Percentiles rank a stretch among this genome's conserved stretches.
Evolutionary conservation across 2,113 vertebrate species (phyloP).

Genomic region (Halichoerus grypus): DNA sequence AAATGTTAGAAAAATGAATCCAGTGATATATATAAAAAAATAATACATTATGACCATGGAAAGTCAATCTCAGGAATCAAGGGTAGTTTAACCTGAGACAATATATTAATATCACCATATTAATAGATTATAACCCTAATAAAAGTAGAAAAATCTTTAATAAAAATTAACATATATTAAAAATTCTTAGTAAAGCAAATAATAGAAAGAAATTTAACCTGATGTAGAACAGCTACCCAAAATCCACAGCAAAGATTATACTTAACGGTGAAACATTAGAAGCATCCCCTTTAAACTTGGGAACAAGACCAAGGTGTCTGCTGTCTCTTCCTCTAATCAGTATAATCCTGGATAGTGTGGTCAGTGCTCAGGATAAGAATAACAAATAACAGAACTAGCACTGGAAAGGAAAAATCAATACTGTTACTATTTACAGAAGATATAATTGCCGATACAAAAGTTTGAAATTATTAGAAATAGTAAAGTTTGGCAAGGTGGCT

Average conservation of each 20-base stretch:
- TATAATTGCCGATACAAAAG: neutral
- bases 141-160: slow-evolving; percentile 31
- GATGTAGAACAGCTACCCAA: neutral
- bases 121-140: neutral
- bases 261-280: neutral
- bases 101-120: neutral
- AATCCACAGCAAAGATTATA: slow-evolving; percentile 37
- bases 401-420: slow-evolving; percentile 9
- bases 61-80: neutral
- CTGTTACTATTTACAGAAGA: neutral
- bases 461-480: neutral
- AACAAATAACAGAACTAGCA: neutral
- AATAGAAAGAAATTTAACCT: neutral
- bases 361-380: neutral
- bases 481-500: neutral
- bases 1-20: neutral
- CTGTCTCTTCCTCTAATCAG: neutral
- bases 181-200: neutral
- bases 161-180: neutral
- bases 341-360: neutral
- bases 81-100: neutral
- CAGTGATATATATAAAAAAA: neutral
- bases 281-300: neutral
- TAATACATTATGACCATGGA: neutral
- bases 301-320: neutral